Base-by-base conservation (phyloP, 23 tunicate species). In the Botrylloides violaceus region DNA sequence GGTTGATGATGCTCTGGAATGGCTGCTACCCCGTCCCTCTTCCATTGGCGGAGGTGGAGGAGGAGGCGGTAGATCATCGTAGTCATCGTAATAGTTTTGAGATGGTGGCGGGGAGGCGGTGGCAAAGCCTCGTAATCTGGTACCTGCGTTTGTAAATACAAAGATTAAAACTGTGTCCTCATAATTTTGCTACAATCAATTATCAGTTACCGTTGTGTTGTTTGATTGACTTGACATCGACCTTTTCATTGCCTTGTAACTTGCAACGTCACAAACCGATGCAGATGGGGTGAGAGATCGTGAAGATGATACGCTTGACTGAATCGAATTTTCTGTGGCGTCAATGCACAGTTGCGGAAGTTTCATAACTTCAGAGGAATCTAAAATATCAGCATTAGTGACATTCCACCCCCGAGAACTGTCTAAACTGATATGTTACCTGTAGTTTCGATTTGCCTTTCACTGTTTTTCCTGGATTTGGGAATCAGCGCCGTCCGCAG, bases 271-370 rank as follows among this genome's bases (percentile, higher is more conserved):
- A 55, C 86, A 74, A 22, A 81, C 86, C 25, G 95, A 87, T 18
- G 73, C 82, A 5, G 95, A 66, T 20, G 86, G 81, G 2, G 86
- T 87, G 34, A 76, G 59, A 4, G 86, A 80, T 37, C 71, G 81
- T 36, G 95, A 76, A 27, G 87, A 87, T 2, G 95, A 80, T 34
- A 80, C 75, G 60, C 79, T 80, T 49, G 95, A 81, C 18, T 64
- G 77, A 35, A 63, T 63, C 23, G 74, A 37, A 0, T 55, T 55
- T 37, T 63, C 70, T 4, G 73, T 73, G 9, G 86, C 76, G 31
- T 88, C 88, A 3, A 76, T 59, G 38, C 80, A 88, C 3, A 88
- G 77, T 57, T 88, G 96, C 0, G 96, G 96, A 6, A 88, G 72
- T 38, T 77, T 88, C 66, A 60, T 78, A 29, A 84, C 84, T 24